phyloP scores from a whole-genome alignment of 2,888 invertebrate species.

The Hymenopus coronatus region DNA sequence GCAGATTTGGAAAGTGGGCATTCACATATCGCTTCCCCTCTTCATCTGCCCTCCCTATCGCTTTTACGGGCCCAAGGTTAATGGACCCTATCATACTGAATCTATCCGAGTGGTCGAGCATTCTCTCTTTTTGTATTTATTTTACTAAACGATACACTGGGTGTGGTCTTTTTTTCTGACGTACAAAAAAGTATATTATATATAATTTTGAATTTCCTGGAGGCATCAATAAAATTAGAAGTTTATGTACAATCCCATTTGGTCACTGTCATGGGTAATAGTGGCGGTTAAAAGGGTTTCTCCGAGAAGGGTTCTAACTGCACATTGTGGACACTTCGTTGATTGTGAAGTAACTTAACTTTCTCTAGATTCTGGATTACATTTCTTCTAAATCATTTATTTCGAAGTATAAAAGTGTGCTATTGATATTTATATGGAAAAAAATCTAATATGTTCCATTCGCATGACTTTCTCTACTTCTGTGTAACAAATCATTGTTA shows the following conservation, averaged over 20 bases:
- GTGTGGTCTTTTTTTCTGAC: background rate
- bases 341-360: too few species aligned
- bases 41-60: background rate
- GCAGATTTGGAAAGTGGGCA: background rate
- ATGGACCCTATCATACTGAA: background rate
- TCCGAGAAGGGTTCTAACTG: background rate
- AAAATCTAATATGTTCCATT: too few species aligned
- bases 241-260: background rate
- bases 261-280: background rate
- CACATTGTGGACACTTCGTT: too few species aligned
- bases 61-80: background rate
- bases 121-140: background rate
- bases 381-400: too few species aligned
- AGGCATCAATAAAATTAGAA: background rate
- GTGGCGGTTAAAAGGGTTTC: background rate
- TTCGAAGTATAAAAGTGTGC: too few species aligned
- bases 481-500: too few species aligned
- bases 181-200: background rate
- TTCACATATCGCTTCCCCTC: background rate
- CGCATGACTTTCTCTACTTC: too few species aligned
- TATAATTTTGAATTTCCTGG: background rate
- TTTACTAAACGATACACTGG: background rate
- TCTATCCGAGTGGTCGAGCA: background rate
- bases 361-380: too few species aligned
- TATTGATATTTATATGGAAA: too few species aligned